phyloP scores from a whole-genome alignment of 2,888 invertebrate species.

The Phania funesta region DNA sequence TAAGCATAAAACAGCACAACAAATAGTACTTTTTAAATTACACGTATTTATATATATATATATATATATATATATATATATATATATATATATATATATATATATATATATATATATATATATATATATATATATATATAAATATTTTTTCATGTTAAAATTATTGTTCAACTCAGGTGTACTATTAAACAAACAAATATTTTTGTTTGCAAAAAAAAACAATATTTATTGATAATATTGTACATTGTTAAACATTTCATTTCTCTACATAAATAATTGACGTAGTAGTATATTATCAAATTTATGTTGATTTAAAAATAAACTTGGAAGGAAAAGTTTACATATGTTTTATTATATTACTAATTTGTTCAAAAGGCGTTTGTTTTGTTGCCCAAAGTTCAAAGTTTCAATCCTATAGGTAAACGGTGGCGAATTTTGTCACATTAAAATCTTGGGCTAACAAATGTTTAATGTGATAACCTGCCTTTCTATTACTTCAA shows the following conservation, averaged over 20 bases:
- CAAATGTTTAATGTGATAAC: too few relatives aligned
- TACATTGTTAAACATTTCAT: constrained; percentile 4
- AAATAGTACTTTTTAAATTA: constrained; percentile 20
- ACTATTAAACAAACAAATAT: constrained; percentile 36
- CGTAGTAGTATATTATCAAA: background rate
- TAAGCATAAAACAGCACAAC: constrained; percentile 52
- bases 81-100: too few relatives aligned
- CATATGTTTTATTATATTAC: background rate
- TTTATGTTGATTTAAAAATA: constrained; percentile 19
- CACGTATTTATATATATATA: too few relatives aligned
- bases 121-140: too few relatives aligned
- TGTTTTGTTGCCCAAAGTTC: too few relatives aligned
- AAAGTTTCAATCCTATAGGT: too few relatives aligned
- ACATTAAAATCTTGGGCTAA: too few relatives aligned
- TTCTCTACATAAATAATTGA: constrained; percentile 11
- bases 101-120: too few relatives aligned
- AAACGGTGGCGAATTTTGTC: too few relatives aligned
- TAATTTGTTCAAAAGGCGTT: too few relatives aligned
- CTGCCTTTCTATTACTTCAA: too few relatives aligned
- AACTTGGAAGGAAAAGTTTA: background rate
- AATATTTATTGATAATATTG: background rate
- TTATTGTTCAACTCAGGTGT: constrained; percentile 69
- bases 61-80: too few relatives aligned
- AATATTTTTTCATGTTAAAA: constrained; percentile 28
- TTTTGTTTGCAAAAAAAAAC: constrained; percentile 31